Evolutionary conservation across 1,140 invertebrate genomes (phyloP).

Genomic region (Hypsibius dujardini): DNA sequence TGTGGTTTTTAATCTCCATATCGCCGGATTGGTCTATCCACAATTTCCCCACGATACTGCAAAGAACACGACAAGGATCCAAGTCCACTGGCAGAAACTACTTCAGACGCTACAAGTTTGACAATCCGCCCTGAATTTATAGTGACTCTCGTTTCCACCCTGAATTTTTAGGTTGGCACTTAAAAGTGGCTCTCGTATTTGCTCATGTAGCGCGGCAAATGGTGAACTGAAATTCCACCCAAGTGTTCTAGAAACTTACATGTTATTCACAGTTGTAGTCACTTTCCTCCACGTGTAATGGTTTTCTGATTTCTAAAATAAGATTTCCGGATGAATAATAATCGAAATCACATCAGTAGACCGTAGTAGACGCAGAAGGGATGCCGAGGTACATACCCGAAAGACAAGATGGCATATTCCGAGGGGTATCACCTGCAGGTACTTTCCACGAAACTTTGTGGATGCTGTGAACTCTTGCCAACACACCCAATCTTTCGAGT

Average conservation of each 20-base stretch:
- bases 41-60: slow-evolving; percentile 90
- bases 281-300: slow-evolving; percentile 96
- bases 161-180: too few species aligned
- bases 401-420: slow-evolving; percentile 69
- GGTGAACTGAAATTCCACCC: too few species aligned
- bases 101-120: too few species aligned
- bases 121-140: too few species aligned
- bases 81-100: too few species aligned
- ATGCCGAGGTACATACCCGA: slow-evolving; percentile 28
- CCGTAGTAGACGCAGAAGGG: too few species aligned
- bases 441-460: slow-evolving; percentile 94
- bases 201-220: too few species aligned
- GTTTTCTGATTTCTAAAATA: slow-evolving; percentile 33
- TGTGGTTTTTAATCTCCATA: slow-evolving; percentile 84
- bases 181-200: too few species aligned
- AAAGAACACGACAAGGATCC: slow-evolving; percentile 16
- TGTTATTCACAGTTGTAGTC: slow-evolving; percentile 61
- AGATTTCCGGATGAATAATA: too few species aligned
- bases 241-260: not conserved
- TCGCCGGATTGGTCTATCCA: slow-evolving; percentile 99
- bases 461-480: slow-evolving; percentile 98
- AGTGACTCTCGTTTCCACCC: too few species aligned
- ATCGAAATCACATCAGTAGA: too few species aligned
- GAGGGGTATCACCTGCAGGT: slow-evolving; percentile 75
- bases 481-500: slow-evolving; percentile 64